Percentiles rank a stretch among this genome's conserved stretches.
These are phyloP conservation scores for Emmelina monodactyla DNA, from an alignment of 2,888 invertebrate genomes.

Conservation along the genomic window DNA sequence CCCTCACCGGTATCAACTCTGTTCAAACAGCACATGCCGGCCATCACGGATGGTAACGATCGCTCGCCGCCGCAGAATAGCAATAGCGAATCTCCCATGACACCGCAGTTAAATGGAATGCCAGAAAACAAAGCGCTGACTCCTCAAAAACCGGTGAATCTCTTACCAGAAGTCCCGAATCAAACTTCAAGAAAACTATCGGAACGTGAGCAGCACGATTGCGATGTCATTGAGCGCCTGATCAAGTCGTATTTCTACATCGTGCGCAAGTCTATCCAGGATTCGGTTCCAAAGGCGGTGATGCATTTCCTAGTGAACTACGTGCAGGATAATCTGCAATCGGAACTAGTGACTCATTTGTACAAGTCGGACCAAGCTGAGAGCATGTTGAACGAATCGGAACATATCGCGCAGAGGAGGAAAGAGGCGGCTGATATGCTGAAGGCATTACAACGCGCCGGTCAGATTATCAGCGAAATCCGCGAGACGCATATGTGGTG, in stretches of 20 bases:
- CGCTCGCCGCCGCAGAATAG: conserved; percentile 35
- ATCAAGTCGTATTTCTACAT: conserved; percentile 99
- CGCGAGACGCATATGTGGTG: conserved; percentile 99
- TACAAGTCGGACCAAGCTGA: conserved; percentile 97
- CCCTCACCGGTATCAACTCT: too few species aligned
- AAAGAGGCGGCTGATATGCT: conserved; percentile 98
- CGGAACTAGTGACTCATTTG: conserved; percentile 96
- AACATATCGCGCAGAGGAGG: conserved; percentile 94
- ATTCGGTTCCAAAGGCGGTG: conserved; percentile 98
- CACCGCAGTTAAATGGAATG: conserved; percentile 47
- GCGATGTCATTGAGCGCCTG: conserved; percentile 95
- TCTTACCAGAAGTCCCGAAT: conserved; percentile 87
- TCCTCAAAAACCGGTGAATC: conserved; percentile 88
- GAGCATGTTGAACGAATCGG: conserved; percentile 92
- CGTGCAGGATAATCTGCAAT: conserved; percentile 97
- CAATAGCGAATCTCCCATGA: conserved; percentile 39
- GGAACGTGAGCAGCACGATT: conserved; percentile 92
- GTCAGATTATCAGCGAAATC: conserved; percentile 98
- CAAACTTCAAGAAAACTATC: conserved; percentile 83
- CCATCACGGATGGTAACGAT: conserved; percentile 54
- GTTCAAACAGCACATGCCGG: conserved; percentile 57
- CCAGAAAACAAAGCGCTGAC: conserved; percentile 58
- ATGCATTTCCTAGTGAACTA: conserved; percentile 99
- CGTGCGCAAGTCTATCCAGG: conserved; percentile 98
- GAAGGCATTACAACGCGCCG: conserved; percentile 94